phyloP scores from a whole-genome alignment of 2,113 vertebrate genomes.

The Etia nguti region DNA sequence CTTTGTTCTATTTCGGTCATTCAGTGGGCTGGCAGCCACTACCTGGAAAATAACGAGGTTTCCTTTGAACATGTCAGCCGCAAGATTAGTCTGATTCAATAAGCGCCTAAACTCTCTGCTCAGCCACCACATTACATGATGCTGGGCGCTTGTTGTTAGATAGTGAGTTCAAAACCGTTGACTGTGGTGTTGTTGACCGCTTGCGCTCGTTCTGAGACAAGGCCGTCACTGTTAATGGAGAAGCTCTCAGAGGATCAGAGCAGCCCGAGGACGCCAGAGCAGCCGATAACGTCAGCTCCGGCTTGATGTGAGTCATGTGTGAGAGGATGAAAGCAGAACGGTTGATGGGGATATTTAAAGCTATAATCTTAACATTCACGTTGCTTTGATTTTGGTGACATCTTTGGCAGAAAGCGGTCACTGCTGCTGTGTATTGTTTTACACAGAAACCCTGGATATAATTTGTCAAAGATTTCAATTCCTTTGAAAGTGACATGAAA shows the following conservation, averaged over 20 bases:
- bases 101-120: neutral
- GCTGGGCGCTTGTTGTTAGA: conserved; percentile 2
- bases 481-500: neutral
- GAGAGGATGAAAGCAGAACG: neutral
- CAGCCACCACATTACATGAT: neutral
- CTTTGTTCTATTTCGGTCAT: conserved; percentile 16
- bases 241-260: neutral
- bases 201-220: conserved; percentile 38
- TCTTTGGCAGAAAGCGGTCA: neutral
- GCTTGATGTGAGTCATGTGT: conserved; percentile 13
- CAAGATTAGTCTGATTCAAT: neutral
- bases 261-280: neutral
- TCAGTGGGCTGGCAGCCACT: neutral
- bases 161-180: conserved; percentile 5
- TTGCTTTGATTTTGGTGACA: conserved; percentile 15
- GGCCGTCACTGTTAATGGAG: conserved; percentile 21
- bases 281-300: conserved; percentile 14
- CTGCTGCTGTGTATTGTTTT: neutral
- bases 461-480: neutral
- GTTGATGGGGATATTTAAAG: neutral
- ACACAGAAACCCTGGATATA: neutral
- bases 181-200: conserved; percentile 9
- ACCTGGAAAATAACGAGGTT: conserved; percentile 6
- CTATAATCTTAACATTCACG: neutral
- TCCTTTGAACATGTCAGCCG: neutral